Conservation (phyloP, 2,113 vertebrate genomes). For the Aegotheles bennettii region DNA sequence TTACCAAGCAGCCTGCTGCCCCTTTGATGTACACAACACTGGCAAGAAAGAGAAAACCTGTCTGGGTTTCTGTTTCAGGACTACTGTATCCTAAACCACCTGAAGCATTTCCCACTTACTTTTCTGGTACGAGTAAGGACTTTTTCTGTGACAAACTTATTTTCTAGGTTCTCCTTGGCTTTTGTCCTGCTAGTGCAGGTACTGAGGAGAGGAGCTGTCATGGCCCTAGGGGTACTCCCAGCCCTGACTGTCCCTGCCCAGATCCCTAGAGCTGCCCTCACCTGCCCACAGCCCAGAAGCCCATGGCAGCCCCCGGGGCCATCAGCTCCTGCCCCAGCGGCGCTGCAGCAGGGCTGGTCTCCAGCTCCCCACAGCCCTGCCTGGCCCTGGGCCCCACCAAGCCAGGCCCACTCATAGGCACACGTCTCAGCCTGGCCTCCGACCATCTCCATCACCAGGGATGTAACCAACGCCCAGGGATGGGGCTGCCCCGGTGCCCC, state of each 20-base stretch:
- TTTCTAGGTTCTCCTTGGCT: not conserved
- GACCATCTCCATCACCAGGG: not conserved
- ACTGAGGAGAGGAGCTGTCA: not conserved
- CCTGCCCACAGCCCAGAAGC: not conserved
- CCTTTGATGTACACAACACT: not conserved
- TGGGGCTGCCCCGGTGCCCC: no score
- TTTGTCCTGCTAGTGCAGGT: not conserved
- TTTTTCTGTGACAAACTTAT: not conserved
- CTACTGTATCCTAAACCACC: not conserved
- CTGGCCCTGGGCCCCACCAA: fast-evolving
- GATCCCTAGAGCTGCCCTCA: fast-evolving
- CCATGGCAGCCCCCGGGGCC: not conserved
- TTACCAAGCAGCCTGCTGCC: not conserved
- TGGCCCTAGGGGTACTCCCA: not conserved
- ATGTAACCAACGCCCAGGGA: fast-evolving
- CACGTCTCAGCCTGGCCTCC: fast-evolving
- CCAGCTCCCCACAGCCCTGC: not conserved
- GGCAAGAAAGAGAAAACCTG: not conserved
- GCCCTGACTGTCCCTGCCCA: not conserved
- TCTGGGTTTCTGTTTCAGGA: not conserved
- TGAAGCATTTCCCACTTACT: not conserved
- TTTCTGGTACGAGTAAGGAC: not conserved
- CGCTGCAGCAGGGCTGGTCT: fast-evolving
- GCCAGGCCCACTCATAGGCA: fast-evolving
- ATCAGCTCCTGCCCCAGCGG: not conserved